A percentile compares a stretch with the other conserved stretches of the same genome.
Evolutionary conservation across 2,797 vertebrate species (phyloP).

Genomic region (Eupleurogrammus muticus): DNA sequence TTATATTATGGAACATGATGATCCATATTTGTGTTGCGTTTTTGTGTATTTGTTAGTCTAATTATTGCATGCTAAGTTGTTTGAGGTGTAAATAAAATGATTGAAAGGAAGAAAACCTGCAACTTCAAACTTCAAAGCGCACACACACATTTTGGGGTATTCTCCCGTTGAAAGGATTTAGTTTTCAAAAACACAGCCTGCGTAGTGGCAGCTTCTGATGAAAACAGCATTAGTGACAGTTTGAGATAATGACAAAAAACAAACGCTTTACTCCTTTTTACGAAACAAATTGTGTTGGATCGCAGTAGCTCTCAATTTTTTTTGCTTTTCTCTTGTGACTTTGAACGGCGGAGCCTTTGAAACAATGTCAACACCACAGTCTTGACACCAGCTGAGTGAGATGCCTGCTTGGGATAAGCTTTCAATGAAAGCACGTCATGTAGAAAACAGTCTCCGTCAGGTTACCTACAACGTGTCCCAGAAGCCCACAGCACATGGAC

Average conservation of each 20-base stretch:
- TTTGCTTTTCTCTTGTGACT: slow-evolving; percentile 11
- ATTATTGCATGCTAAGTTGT: too few relatives aligned
- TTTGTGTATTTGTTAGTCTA: too few relatives aligned
- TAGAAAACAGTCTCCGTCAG: slow-evolving; percentile 28
- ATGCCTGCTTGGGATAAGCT: background rate
- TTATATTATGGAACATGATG: too few relatives aligned
- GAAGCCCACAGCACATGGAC: slow-evolving; percentile 51
- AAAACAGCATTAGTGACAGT: slow-evolving; percentile 1
- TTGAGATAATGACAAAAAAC: background rate
- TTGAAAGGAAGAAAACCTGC: background rate
- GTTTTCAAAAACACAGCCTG: background rate
- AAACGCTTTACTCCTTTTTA: background rate
- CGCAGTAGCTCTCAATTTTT: background rate
- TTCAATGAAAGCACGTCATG: slow-evolving; percentile 33
- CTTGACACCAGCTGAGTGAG: slow-evolving; percentile 21
- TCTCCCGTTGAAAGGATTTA: background rate
- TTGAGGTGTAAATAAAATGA: too few relatives aligned
- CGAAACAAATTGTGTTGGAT: background rate
- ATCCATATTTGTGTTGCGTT: too few relatives aligned
- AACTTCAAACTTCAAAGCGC: background rate
- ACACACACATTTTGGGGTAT: background rate
- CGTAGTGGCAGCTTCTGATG: background rate
- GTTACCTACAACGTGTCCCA: slow-evolving; percentile 35
- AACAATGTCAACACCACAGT: slow-evolving; percentile 11
- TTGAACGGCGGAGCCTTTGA: slow-evolving; percentile 5